A percentile compares a stretch with the other conserved stretches of the same genome.
These are phyloP conservation scores for Dryococelus australis DNA, from an alignment of 2,888 invertebrate species.

Conservation along the genomic window DNA sequence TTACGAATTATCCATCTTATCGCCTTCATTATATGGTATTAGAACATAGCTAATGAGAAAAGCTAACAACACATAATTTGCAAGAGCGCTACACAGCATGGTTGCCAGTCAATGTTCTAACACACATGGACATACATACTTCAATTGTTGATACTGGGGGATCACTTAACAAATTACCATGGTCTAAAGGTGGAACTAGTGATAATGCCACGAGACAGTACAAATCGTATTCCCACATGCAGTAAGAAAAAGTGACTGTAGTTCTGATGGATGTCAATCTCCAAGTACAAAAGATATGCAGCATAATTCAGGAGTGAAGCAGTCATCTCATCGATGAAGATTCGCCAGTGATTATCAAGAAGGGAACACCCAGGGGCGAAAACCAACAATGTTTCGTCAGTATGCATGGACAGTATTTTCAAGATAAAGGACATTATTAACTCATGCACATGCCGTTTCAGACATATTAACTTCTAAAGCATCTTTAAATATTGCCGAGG, in stretches of 20 bases:
- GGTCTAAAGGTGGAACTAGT: not conserved
- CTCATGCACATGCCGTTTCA: constrained; percentile 3
- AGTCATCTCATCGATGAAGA: constrained; percentile 22
- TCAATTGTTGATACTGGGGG: not conserved
- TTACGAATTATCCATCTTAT: too few relatives aligned
- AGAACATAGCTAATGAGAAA: not conserved
- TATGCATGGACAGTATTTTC: not conserved
- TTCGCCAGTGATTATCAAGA: constrained; percentile 18
- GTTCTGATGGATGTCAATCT: not conserved
- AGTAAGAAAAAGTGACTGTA: constrained; percentile 28
- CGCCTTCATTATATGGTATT: too few relatives aligned
- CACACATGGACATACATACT: too few relatives aligned
- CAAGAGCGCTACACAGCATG: too few relatives aligned
- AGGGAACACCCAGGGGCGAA: constrained; percentile 7
- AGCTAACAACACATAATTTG: not conserved
- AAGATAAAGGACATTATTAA: constrained; percentile 24
- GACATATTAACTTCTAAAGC: constrained; percentile 21
- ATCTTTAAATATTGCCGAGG: not conserved
- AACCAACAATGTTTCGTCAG: not conserved
- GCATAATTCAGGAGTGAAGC: constrained; percentile 11
- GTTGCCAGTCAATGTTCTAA: too few relatives aligned
- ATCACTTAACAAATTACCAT: not conserved
- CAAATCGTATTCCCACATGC: constrained; percentile 1
- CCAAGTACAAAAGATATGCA: constrained; percentile 32
- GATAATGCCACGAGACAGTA: not conserved